These are phyloP conservation scores for Catostylus mosaicus DNA, from an alignment of 30 jellyfish, hydroid and myxozoan species.

Conservation along the genomic window DNA sequence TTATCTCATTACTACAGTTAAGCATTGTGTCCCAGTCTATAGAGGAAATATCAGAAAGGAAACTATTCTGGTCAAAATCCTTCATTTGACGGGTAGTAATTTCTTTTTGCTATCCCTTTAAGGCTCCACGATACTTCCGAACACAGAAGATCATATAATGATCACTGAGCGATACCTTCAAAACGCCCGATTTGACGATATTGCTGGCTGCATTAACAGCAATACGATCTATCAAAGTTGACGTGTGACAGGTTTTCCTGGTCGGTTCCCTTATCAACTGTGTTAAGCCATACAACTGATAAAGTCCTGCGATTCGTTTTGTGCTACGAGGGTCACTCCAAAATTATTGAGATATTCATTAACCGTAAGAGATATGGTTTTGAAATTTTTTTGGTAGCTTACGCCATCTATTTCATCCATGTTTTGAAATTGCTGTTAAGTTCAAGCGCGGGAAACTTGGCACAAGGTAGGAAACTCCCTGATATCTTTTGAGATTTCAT, in stretches of 20 bases:
- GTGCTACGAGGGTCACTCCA: no score
- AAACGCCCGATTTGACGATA: constrained; percentile 18
- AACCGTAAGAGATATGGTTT: no score
- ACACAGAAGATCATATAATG: not conserved
- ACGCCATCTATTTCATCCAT: no score
- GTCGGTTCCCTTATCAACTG: constrained; percentile 39
- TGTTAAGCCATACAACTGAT: constrained; percentile 41
- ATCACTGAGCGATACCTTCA: not conserved
- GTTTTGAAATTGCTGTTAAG: no score
- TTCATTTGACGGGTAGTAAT: no score
- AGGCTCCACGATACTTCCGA: not conserved
- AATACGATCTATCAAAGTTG: constrained; percentile 46
- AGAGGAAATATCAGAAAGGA: constrained; percentile 1
- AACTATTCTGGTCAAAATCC: not conserved
- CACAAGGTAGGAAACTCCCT: no score
- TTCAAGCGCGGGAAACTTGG: no score
- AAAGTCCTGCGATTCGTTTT: constrained; percentile 19
- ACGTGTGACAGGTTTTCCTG: constrained; percentile 27
- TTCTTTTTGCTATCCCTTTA: not conserved
- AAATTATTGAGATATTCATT: no score
- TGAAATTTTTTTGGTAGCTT: no score
- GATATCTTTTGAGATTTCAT: no score
- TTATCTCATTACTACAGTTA: not conserved
- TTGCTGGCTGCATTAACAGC: constrained; percentile 40
- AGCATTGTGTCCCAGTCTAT: constrained; percentile 2